phyloP scores from a whole-genome alignment of 2,888 invertebrate genomes.

The Ophion obscuratus region DNA sequence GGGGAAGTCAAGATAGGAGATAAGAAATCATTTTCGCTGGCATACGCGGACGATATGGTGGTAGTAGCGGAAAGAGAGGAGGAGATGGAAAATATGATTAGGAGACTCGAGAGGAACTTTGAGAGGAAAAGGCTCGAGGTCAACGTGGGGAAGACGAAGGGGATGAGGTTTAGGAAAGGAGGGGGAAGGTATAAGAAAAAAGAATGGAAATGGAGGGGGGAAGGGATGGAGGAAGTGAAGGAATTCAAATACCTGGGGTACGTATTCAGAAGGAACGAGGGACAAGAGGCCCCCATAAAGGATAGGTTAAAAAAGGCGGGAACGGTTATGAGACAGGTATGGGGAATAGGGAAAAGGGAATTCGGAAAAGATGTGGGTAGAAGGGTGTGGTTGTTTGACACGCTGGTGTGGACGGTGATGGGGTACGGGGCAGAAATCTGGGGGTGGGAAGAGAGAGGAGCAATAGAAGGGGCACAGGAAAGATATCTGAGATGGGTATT shows the following conservation, averaged over 20 bases:
- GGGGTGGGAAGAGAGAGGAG: too few species aligned
- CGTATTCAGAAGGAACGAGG: background rate
- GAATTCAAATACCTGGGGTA: conserved; percentile 57
- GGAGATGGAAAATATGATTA: conserved; percentile 34
- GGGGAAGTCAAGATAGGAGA: conserved; percentile 26
- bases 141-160: background rate
- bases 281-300: background rate
- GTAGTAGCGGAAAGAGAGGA: background rate
- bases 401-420: background rate
- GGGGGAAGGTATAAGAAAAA: background rate
- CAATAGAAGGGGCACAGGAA: too few species aligned
- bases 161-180: background rate
- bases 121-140: conserved; percentile 3
- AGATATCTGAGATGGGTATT: too few species aligned
- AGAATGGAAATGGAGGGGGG: conserved; percentile 54
- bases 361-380: background rate
- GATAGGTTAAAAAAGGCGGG: background rate
- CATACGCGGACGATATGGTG: conserved; percentile 22
- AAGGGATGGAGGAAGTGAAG: conserved; percentile 59
- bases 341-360: conserved; percentile 7
- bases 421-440: too few species aligned
- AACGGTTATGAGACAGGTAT: background rate
- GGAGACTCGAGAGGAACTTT: conserved; percentile 14
- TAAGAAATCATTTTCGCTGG: conserved; percentile 7
- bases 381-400: background rate